These are phyloP conservation scores for Phasia obesa DNA, from an alignment of 2,888 invertebrate species.

Conservation along the genomic window DNA sequence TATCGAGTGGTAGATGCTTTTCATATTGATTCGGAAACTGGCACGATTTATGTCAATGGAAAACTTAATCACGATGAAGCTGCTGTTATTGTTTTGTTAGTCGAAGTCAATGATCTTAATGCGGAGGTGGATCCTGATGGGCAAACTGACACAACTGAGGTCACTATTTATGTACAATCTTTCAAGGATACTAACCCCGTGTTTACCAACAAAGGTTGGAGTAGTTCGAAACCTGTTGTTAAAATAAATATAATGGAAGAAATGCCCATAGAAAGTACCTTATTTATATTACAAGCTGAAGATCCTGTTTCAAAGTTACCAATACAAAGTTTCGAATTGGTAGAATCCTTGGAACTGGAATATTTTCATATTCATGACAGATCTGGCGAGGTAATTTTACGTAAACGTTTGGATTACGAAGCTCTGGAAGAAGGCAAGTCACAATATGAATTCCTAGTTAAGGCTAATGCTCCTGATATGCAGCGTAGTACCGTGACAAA, in stretches of 20 bases:
- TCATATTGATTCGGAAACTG: constrained; percentile 87
- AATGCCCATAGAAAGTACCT: constrained; percentile 88
- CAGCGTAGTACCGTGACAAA: constrained; percentile 86
- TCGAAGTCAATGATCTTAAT: constrained; percentile 88
- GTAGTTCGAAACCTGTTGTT: constrained; percentile 87
- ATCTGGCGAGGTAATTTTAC: constrained; percentile 89
- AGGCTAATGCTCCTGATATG: constrained; percentile 82
- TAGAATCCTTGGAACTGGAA: constrained; percentile 84
- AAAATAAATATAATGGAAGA: constrained; percentile 89
- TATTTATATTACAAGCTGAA: constrained; percentile 87
- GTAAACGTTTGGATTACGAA: constrained; percentile 90
- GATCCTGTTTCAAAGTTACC: constrained; percentile 87
- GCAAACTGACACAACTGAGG: constrained; percentile 87
- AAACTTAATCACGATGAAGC: constrained; percentile 88
- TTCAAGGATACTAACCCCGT: constrained; percentile 90
- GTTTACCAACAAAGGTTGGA: constrained; percentile 89
- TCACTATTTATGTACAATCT: constrained; percentile 90
- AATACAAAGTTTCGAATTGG: constrained; percentile 85
- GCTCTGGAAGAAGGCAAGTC: constrained; percentile 82
- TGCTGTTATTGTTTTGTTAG: constrained; percentile 88
- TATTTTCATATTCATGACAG: constrained; percentile 85
- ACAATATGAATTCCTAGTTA: constrained; percentile 83
- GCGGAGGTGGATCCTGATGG: constrained; percentile 86
- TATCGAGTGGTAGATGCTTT: constrained; percentile 88
- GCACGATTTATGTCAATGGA: constrained; percentile 87